These are phyloP conservation scores for Deilephila elpenor DNA, from an alignment of 2,888 invertebrate genomes.

Conservation along the genomic window DNA sequence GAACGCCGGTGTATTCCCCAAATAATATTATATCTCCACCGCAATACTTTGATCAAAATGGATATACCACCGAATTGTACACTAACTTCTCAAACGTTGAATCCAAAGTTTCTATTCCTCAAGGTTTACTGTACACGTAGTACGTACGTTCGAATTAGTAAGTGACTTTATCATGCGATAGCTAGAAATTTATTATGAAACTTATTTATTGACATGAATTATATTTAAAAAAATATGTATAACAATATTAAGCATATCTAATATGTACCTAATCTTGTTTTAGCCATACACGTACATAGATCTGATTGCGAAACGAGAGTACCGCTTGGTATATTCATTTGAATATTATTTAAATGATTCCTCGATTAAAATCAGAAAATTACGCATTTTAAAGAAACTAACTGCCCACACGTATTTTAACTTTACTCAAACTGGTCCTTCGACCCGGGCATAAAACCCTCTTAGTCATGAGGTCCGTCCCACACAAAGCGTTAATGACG, in stretches of 20 bases:
- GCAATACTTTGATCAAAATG: conserved; percentile 15
- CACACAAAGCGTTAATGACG: conserved; percentile 5
- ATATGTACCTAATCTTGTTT: too few relatives aligned
- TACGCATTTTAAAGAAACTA: background rate
- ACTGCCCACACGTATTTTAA: background rate
- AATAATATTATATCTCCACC: conserved; percentile 2
- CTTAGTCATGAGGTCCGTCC: conserved; percentile 16
- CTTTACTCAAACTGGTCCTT: background rate
- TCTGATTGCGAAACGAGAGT: too few relatives aligned
- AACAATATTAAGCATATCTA: too few relatives aligned
- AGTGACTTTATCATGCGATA: too few relatives aligned
- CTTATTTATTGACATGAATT: too few relatives aligned
- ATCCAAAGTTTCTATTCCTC: conserved; percentile 6
- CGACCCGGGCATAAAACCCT: background rate
- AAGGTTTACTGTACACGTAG: background rate
- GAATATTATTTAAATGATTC: background rate
- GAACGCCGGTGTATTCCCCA: background rate
- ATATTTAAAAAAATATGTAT: too few relatives aligned
- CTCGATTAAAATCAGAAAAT: background rate
- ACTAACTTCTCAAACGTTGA: conserved; percentile 19
- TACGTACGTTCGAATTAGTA: background rate
- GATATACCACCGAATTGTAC: background rate
- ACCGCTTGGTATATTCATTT: too few relatives aligned
- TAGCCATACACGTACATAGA: too few relatives aligned
- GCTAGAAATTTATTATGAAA: too few relatives aligned